These are phyloP conservation scores for Cacatua alba DNA, from an alignment of 2,113 vertebrate species.

Conservation along the genomic window DNA sequence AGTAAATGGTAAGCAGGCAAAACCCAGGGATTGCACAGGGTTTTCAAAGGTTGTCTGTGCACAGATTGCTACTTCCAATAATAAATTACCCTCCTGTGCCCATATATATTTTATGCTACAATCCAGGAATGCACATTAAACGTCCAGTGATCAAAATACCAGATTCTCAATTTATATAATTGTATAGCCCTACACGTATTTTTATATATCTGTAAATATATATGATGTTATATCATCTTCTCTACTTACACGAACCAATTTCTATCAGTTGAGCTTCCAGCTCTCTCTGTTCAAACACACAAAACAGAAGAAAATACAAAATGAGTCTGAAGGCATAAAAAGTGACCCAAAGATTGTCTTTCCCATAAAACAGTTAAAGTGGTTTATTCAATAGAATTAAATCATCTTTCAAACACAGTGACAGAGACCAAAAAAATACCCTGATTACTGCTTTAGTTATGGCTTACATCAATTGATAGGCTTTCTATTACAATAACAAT, in stretches of 20 bases:
- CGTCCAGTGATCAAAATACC: neutral
- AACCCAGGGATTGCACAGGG: neutral
- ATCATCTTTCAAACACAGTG: slow-evolving; percentile 65
- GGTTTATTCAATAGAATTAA: slow-evolving; percentile 69
- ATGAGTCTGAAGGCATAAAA: neutral
- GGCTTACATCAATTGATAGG: slow-evolving; percentile 63
- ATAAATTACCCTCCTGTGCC: neutral
- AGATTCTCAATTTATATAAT: neutral
- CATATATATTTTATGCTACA: neutral
- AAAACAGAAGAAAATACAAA: neutral
- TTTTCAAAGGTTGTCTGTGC: neutral
- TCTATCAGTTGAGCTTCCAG: neutral
- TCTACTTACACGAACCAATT: neutral
- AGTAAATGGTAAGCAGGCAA: neutral
- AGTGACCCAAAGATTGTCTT: neutral
- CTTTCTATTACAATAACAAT: slow-evolving; percentile 47
- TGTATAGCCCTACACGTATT: neutral
- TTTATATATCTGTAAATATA: neutral
- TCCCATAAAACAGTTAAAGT: slow-evolving; percentile 49
- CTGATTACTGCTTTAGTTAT: slow-evolving; percentile 68
- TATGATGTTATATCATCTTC: neutral
- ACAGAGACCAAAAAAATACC: slow-evolving; percentile 60
- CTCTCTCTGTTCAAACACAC: neutral
- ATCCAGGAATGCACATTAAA: neutral
- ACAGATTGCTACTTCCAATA: neutral